phyloP scores from a whole-genome alignment of 2,888 invertebrate species.

The Panzeria rudis region DNA sequence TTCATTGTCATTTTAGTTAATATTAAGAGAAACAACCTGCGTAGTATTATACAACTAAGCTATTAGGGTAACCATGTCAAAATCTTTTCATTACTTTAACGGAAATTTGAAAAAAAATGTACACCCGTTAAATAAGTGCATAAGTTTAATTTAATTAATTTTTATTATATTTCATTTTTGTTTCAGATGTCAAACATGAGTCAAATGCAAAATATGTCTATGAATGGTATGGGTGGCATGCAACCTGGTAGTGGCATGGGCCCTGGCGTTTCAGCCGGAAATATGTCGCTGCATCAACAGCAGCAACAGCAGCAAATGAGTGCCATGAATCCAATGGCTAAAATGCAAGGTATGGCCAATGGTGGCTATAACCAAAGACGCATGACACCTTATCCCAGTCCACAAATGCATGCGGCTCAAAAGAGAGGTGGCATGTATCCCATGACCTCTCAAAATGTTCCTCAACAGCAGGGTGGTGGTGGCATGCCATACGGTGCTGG shows the following conservation, averaged over 20 bases:
- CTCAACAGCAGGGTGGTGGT: constrained; percentile 79
- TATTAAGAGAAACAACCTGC: constrained; percentile 9
- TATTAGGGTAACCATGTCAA: constrained; percentile 2
- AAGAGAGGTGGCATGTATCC: constrained; percentile 85
- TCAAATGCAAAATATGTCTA: constrained; percentile 90
- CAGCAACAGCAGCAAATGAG: constrained; percentile 84
- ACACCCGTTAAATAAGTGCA: not conserved
- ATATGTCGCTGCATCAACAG: constrained; percentile 81
- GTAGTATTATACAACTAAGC: not conserved
- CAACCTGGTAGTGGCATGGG: constrained; percentile 84
- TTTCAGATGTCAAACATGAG: constrained; percentile 89
- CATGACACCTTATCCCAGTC: constrained; percentile 93
- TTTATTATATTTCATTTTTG: not conserved
- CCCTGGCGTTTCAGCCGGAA: constrained; percentile 58
- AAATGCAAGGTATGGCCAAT: constrained; percentile 85
- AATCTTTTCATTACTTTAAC: not conserved
- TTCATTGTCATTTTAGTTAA: constrained; percentile 31
- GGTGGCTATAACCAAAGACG: constrained; percentile 89
- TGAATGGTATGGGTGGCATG: constrained; percentile 84
- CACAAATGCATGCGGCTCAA: constrained; percentile 93
- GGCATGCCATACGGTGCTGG: constrained; percentile 81
- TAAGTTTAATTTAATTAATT: not conserved
- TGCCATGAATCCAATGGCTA: constrained; percentile 88
- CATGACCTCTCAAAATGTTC: constrained; percentile 85
- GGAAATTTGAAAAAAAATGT: not conserved